Percentiles rank a stretch among this genome's conserved stretches.
These are phyloP conservation scores for Sebastes vulpes DNA, from an alignment of 2,797 vertebrate species.

Conservation along the genomic window DNA sequence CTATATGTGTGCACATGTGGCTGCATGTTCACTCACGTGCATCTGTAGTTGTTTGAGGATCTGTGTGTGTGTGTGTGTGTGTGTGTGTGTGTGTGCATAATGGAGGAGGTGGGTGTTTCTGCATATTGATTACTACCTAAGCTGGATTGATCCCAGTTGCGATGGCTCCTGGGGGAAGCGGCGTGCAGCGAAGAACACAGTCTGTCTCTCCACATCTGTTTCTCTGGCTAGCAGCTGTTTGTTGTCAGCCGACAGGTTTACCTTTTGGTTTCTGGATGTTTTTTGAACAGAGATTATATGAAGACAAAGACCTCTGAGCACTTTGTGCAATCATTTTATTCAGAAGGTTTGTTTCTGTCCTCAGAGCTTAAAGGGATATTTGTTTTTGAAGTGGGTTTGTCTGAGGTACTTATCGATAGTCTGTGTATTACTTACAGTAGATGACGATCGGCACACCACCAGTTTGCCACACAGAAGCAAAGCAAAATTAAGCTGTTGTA, in stretches of 20 bases:
- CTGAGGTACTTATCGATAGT: too few relatives aligned
- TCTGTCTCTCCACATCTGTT: constrained; percentile 32
- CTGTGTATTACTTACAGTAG: fast-evolving
- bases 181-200: neutral
- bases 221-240: constrained; percentile 3
- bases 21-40: neutral
- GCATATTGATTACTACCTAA: constrained; percentile 19
- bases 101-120: constrained; percentile 14
- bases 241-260: neutral
- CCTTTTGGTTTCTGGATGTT: neutral
- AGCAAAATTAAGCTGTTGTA: too few relatives aligned
- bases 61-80: neutral
- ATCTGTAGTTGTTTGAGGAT: neutral
- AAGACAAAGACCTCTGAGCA: neutral
- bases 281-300: neutral
- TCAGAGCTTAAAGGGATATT: neutral
- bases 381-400: too few relatives aligned
- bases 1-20: neutral
- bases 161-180: constrained; percentile 5
- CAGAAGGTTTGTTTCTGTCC: neutral
- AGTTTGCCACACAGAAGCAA: too few relatives aligned
- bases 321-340: neutral
- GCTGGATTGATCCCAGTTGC: constrained; percentile 36
- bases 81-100: neutral
- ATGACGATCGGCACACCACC: too few relatives aligned